Evolutionary conservation across 2,888 invertebrate species (phyloP).

Genomic region (Cataglyphis rosenhaueri): DNA sequence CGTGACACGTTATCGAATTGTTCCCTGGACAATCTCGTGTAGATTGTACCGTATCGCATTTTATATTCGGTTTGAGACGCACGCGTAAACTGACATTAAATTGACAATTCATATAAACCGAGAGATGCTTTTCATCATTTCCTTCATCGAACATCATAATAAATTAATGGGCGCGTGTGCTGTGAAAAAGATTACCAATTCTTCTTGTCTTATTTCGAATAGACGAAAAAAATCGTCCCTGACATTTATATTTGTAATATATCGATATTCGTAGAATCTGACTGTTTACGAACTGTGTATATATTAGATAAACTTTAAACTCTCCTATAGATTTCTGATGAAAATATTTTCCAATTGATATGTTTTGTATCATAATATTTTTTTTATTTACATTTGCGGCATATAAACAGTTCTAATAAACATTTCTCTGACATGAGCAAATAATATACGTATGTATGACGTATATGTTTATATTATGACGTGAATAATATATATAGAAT

Average conservation of each 20-base stretch:
- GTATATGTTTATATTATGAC: not conserved
- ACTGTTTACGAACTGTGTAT: not conserved
- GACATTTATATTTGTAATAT: not conserved
- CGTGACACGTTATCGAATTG: conserved; percentile 41
- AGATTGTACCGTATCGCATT: conserved; percentile 28
- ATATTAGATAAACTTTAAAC: not conserved
- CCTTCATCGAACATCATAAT: not conserved
- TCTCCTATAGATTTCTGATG: not conserved
- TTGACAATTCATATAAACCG: not conserved
- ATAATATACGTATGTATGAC: not conserved
- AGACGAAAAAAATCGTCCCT: not conserved
- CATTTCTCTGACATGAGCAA: not conserved
- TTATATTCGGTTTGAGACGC: not conserved
- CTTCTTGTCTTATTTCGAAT: not conserved
- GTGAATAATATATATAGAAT: conserved; percentile 1
- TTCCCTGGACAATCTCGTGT: not conserved
- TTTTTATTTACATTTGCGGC: not conserved
- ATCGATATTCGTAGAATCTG: not conserved
- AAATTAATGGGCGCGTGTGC: not conserved
- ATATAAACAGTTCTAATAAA: not conserved
- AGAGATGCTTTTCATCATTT: not conserved
- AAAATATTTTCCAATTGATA: not conserved
- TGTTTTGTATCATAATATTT: not conserved
- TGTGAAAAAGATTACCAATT: not conserved
- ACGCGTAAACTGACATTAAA: conserved; percentile 27